Evolutionary conservation across 2,888 invertebrate species (phyloP).

Genomic region (Dugesia japonica): DNA sequence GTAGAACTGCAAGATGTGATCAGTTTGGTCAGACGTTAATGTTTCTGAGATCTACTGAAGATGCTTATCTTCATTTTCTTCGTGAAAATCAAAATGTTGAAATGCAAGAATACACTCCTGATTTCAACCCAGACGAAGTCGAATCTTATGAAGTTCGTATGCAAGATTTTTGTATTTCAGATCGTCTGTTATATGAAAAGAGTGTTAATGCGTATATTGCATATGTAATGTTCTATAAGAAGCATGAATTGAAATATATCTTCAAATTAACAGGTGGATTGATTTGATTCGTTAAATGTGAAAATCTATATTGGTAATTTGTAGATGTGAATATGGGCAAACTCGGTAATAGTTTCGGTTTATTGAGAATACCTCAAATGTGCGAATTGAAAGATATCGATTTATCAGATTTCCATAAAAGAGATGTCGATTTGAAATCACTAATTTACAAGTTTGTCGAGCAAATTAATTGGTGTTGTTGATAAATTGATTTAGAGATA

Average conservation of each 20-base stretch:
- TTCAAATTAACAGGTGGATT: constrained; percentile 66
- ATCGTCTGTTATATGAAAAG: constrained; percentile 58
- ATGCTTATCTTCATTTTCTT: constrained; percentile 73
- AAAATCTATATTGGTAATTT: too few species aligned
- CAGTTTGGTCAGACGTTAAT: constrained; percentile 69
- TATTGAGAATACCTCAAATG: constrained; percentile 78
- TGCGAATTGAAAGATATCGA: constrained; percentile 67
- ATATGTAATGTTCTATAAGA: constrained; percentile 74
- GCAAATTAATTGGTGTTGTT: too few species aligned
- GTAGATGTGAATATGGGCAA: constrained; percentile 66
- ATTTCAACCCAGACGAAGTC: constrained; percentile 44
- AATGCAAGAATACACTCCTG: not conserved
- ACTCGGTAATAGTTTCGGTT: constrained; percentile 71
- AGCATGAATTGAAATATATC: constrained; percentile 80
- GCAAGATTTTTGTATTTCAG: not conserved
- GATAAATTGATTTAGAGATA: constrained; percentile 17
- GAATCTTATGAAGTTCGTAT: constrained; percentile 25
- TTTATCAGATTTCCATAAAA: constrained; percentile 51
- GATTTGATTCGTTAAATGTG: too few species aligned
- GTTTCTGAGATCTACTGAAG: constrained; percentile 68
- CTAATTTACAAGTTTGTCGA: constrained; percentile 55
- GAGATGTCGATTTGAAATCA: constrained; percentile 59
- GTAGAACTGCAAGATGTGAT: constrained; percentile 79
- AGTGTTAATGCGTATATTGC: constrained; percentile 83
- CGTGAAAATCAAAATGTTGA: constrained; percentile 69